Evolutionary conservation across 2,113 vertebrate species (phyloP).

Genomic region (Scomber colias): DNA sequence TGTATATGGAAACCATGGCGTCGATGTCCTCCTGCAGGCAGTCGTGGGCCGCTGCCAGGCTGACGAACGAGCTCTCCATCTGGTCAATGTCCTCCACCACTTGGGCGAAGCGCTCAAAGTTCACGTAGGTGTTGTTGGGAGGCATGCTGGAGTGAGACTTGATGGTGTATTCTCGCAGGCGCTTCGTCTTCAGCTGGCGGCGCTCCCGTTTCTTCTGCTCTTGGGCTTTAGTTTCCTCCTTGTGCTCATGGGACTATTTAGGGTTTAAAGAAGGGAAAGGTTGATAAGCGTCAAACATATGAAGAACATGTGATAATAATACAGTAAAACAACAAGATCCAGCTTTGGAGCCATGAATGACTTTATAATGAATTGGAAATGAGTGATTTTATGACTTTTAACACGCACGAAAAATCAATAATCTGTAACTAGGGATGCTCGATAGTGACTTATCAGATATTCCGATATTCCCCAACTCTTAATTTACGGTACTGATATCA

Average conservation of each 20-base stretch:
- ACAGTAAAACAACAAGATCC: too few species aligned
- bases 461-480: too few species aligned
- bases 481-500: too few species aligned
- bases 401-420: too few species aligned
- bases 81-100: conserved; percentile 89
- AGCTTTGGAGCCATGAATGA: too few species aligned
- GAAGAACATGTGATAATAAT: too few species aligned
- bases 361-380: too few species aligned
- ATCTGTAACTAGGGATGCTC: too few species aligned
- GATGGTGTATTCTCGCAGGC: conserved; percentile 93
- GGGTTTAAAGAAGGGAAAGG: neutral
- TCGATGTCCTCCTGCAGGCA: conserved; percentile 93
- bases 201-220: conserved; percentile 84
- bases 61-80: conserved; percentile 78
- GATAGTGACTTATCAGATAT: too few species aligned
- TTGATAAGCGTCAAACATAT: neutral
- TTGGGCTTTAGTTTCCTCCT: conserved; percentile 84
- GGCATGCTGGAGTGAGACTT: conserved; percentile 97
- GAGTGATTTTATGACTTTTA: too few species aligned
- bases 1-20: conserved; percentile 91
- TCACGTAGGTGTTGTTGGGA: conserved; percentile 94
- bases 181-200: conserved; percentile 92
- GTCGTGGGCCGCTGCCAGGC: conserved; percentile 80
- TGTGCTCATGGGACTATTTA: conserved; percentile 85
- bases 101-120: conserved; percentile 92